Conservation (phyloP, 1,140 invertebrate genomes). For the Nixonia krombeini region DNA sequence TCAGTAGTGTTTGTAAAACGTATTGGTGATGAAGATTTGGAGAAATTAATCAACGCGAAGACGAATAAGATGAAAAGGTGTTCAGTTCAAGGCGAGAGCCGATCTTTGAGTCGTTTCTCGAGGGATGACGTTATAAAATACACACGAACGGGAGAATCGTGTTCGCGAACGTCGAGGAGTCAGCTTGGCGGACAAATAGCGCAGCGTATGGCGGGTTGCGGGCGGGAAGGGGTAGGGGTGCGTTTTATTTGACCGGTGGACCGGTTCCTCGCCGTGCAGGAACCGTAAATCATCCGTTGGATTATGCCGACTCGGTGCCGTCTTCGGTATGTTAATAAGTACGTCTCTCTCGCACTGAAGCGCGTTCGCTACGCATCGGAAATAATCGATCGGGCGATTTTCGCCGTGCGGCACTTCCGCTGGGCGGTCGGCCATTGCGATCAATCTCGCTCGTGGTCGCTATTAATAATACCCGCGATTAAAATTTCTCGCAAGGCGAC, state of each 20-base stretch:
- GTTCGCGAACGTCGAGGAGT: constrained; percentile 4
- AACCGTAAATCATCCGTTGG: constrained; percentile 59
- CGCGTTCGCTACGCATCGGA: no score
- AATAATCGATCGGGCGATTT: no score
- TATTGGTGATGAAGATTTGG: no score
- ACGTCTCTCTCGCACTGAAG: constrained; percentile 23
- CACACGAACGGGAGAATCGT: background rate
- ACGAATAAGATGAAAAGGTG: background rate
- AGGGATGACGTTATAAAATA: background rate
- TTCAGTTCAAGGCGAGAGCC: no score
- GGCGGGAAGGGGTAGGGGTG: constrained; percentile 2
- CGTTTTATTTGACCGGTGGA: constrained; percentile 54
- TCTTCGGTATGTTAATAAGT: constrained; percentile 55
- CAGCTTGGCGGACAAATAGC: constrained; percentile 30
- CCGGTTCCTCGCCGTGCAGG: constrained; percentile 53
- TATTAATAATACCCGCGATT: no score
- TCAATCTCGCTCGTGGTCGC: background rate
- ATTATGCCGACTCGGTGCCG: constrained; percentile 40
- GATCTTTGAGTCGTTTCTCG: background rate
- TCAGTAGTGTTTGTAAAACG: no score
- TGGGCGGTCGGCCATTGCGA: background rate
- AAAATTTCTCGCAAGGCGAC: constrained; percentile 2
- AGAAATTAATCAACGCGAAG: background rate
- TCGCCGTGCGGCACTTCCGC: no score
- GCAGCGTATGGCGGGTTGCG: constrained; percentile 15